phyloP scores from a whole-genome alignment of 2,797 vertebrate species.

The Sebastes steindachneri region DNA sequence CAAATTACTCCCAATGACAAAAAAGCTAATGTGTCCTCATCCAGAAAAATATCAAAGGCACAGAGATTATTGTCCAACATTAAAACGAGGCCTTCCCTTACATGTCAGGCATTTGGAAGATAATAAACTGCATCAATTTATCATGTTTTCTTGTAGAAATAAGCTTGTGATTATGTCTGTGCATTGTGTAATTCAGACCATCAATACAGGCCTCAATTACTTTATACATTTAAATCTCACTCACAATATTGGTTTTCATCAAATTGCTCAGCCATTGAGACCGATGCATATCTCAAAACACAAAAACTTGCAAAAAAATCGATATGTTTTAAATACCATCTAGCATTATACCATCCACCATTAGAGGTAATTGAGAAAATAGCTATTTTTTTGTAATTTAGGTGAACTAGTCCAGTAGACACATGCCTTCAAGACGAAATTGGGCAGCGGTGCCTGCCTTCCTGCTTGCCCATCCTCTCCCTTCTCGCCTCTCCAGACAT shows the following conservation, averaged over 20 bases:
- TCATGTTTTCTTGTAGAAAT: background rate
- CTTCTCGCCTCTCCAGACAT: slow-evolving; percentile 2
- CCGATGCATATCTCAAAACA: background rate
- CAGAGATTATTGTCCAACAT: too few relatives aligned
- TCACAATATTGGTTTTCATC: background rate
- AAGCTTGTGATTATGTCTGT: background rate
- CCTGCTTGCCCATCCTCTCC: background rate
- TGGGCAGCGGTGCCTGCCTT: background rate
- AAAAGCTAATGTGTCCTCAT: too few relatives aligned
- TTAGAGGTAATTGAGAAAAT: background rate
- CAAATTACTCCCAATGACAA: too few relatives aligned
- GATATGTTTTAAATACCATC: background rate
- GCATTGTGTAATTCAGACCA: background rate
- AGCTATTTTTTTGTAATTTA: background rate
- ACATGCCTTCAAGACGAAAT: background rate
- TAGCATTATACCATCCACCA: background rate
- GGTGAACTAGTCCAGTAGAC: background rate
- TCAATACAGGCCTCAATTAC: background rate
- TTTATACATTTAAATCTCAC: background rate
- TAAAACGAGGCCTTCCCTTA: too few relatives aligned
- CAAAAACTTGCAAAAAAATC: background rate
- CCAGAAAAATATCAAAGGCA: background rate
- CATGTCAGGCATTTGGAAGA: too few relatives aligned
- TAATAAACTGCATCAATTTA: background rate
- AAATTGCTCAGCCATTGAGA: background rate